Evolutionary conservation across 2,797 vertebrate species (phyloP), one percentile per base, ranked within the genome.

Genomic region (Toxotes lorentzi): DNA sequence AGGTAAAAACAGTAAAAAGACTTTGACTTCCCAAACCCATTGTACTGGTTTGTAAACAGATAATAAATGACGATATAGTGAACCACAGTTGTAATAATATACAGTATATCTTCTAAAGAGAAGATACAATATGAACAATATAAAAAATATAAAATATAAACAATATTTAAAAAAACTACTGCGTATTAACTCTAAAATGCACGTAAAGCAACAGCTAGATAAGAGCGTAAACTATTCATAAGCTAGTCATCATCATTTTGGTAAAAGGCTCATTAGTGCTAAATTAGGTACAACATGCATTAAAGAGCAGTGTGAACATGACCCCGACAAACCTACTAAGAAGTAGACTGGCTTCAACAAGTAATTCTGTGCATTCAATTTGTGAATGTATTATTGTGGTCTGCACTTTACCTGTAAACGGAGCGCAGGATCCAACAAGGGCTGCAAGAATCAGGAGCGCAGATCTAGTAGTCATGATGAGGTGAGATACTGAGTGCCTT

Each of bases 401-500:
- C 9, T 51, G 10, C 35, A 61, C 19, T 54, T 82, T 85, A 94
- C 93, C 92, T 88, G 84, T 70, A 45, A 81, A 73, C 2, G 62
- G 67, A 66, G 38, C 0, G 35, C 73, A 82, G 72, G 54, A 67
- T 80, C 75, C 88, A 60, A 84, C 14, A 19, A 90, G 50, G 32
- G 62, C 70, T 0, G 76, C 70, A 38, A 91, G 70, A 64, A 88
- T 40, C 56, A 92, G 51, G 40, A 86, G 38, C 6, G 68, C 71
- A 68, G 62, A 56, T 62, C 17, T 59, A 14, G 43, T 58, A 13
- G 48, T 65, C 92, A 93, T 94, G 87, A 84, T 91, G 86, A 61
- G 32, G 43, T 57, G 57, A 78, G 82, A 69, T 34, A 67, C 23
- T 66, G 66, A 79, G 35, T 17, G 23, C 12, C 51, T n/a, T 78